Evolutionary conservation across 2,113 vertebrate genomes (phyloP), one percentile per base, ranked within the genome.

Genomic region (Anseranas semipalmata): DNA sequence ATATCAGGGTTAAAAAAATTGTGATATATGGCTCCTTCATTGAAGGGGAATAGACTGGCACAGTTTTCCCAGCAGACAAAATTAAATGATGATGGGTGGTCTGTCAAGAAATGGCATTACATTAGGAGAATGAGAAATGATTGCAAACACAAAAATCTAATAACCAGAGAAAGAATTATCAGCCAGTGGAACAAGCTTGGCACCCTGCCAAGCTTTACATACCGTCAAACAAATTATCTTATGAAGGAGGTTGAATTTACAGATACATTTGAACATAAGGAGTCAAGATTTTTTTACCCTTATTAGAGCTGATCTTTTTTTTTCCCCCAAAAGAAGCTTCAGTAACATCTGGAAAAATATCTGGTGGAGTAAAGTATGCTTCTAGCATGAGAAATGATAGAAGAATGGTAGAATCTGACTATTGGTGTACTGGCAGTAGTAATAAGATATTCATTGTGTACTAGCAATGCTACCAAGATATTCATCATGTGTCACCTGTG

Each of bases 151-250:
- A 83, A 63, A 95, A 85, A 91, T 41, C 39, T 93, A 93, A 96
- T 91, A 94, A 94, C 30, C 19, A 81, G 56, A 94, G 55, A 85
- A 95, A 94, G 27, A 96, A 88, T 92, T 68, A 93, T 78, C 60
- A 86, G 52, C 8, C 62, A 66, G 16, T 92, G 76, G 62, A 94
- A 90, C 16, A 68, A 86, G 20, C 35, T 25, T 84, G 79, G 20
- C 21, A 84, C 18, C 18, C 25, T 92, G 33, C 9, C 89, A 95
- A 60, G 25, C 68, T 89, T 87, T 72, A 56, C 25, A 13, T 48
- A 79, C 37, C 53, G 86, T 89, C 35, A 78, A 84, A 58, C 22
- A 95, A 92, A 66, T 75, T 58, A 28, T 55, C 50, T 13, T 22
- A 78, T 6, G 12, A 67, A 62, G 9, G 15, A 85, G 5, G 11